These are phyloP conservation scores for Nemoura dubitans DNA, from an alignment of 2,888 invertebrate species.

Conservation along the genomic window DNA sequence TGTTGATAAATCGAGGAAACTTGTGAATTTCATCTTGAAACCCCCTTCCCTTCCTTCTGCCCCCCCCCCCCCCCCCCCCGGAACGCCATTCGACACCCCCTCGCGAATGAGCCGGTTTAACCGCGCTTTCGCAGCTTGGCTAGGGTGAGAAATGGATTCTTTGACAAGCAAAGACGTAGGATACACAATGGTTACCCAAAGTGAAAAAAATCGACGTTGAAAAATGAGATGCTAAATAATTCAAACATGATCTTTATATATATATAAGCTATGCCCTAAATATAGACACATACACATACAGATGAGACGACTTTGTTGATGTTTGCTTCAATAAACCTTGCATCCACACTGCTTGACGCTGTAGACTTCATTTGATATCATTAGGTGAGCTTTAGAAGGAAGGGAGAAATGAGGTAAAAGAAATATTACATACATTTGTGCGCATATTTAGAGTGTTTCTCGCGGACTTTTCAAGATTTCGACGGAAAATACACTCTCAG, in stretches of 20 bases:
- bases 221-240: slow-evolving; percentile 27
- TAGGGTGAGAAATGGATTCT: slow-evolving; percentile 30
- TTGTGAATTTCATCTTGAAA: slow-evolving; percentile 16
- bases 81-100: no score
- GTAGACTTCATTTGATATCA: neutral
- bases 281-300: neutral
- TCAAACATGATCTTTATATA: slow-evolving; percentile 22
- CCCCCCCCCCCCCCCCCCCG: neutral
- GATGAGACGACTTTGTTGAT: neutral
- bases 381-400: neutral
- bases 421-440: no score
- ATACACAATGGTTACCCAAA: slow-evolving; percentile 28
- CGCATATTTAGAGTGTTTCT: no score
- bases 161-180: slow-evolving; percentile 31
- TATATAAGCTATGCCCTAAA: neutral
- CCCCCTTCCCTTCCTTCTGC: neutral
- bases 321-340: neutral
- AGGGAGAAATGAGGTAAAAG: neutral
- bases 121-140: neutral
- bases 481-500: no score
- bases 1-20: slow-evolving; percentile 24
- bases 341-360: neutral
- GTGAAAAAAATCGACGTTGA: slow-evolving; percentile 8
- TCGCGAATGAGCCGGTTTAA: no score
- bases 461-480: no score